Base-by-base conservation (phyloP, 1,140 invertebrate genomes). In the Anoplophora glabripennis region DNA sequence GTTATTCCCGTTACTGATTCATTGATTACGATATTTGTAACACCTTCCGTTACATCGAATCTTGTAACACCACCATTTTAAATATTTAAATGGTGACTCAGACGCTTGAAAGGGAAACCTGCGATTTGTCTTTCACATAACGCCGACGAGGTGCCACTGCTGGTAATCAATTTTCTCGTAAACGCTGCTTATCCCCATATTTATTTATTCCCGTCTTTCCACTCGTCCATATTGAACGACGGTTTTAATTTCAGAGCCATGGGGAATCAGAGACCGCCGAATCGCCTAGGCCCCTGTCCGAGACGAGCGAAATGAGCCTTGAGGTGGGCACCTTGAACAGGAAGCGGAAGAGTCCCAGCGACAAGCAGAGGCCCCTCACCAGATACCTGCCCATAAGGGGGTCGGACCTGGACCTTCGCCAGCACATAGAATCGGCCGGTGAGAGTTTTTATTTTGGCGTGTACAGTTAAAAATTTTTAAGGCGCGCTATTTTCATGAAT, bases 361-460 rank as follows among this genome's bases (percentile, higher is more conserved):
- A 79, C 65, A 83, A 86, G 66, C 88, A 93, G 80, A 81, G 95
- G 52, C 94, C 95, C 0, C 78, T 98, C 57, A 97, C 94, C 0
- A 84, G 95, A 49, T 98, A 96, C 77, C 82, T 97, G 51, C 94
- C 94, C 15, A 92, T 96, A 47, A 87, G 92, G 67, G 84, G 88
- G 14, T 89, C 93, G 38, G 88, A 93, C 65, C 85, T 98, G 73
- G 90, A 98, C 77, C 80, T 98, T 15, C 84, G 90, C 49, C 81
- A 88, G 62, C 94, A 97, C 73, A 93, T 98, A 57, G 93, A 96
- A 77, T 88, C 90, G 7, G 93, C 94, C 14, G 81, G 81, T 82
- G 72, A 62, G 60, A 69, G n/a, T n/a, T n/a, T n/a, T n/a, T n/a
- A n/a, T n/a, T n/a, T n/a, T n/a, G n/a, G n/a, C n/a, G n/a, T n/a